Conservation (phyloP, 2,113 vertebrate species). For the Ctenodactylus gundi region DNA sequence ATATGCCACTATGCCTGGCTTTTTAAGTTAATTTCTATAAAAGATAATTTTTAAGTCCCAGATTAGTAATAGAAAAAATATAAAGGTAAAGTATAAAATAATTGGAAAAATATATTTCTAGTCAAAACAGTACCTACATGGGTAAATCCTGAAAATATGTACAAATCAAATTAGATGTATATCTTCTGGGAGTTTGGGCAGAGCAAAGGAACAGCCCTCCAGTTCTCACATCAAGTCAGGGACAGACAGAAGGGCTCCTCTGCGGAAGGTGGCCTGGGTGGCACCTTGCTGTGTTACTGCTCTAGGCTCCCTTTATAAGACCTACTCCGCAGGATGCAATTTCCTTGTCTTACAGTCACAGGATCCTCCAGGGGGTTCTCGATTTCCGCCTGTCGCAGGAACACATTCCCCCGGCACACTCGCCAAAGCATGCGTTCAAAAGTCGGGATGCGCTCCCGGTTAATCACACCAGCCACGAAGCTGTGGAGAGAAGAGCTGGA, state of each 20-base stretch:
- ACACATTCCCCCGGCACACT: constrained; percentile 98
- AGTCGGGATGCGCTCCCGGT: constrained; percentile 94
- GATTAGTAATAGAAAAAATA: constrained; percentile 23
- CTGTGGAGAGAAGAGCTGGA: constrained; percentile 79
- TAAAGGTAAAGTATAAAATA: constrained; percentile 48
- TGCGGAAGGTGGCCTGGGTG: background rate
- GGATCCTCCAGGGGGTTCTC: constrained; percentile 97
- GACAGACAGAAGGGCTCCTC: background rate
- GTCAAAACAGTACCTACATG: background rate
- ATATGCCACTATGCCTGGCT: too few species aligned
- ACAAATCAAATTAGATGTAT: background rate
- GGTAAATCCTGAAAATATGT: background rate
- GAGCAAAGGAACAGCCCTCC: background rate
- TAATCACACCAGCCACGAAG: constrained; percentile 98
- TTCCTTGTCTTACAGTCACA: constrained; percentile 86
- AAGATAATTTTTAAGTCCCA: constrained; percentile 25
- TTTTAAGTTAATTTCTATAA: constrained; percentile 45
- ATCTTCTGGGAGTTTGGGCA: background rate
- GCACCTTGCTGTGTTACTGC: background rate
- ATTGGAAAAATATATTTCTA: background rate
- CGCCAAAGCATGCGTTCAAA: constrained; percentile 99
- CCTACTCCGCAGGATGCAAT: background rate
- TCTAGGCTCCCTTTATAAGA: constrained; percentile 32
- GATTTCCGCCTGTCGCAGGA: constrained; percentile 96
- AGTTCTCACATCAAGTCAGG: background rate